A percentile compares a stretch with the other conserved stretches of the same genome.
phyloP scores from a whole-genome alignment of 2,797 vertebrate species.

The Limnodromus scolopaceus region DNA sequence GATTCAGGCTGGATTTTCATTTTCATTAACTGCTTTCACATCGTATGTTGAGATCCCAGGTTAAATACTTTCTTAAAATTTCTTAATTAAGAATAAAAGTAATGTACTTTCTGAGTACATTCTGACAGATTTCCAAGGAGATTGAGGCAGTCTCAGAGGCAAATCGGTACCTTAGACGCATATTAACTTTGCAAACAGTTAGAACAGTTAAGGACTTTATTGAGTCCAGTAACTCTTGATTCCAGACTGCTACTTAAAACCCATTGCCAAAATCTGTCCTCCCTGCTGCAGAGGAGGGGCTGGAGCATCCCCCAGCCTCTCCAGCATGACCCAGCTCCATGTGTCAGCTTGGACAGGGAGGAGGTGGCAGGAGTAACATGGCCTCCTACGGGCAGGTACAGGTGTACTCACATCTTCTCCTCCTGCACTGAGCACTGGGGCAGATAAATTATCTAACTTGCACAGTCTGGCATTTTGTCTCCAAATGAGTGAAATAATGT shows the following conservation, averaged over 20 bases:
- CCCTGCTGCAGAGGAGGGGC: rapidly evolving
- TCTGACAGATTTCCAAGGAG: not conserved
- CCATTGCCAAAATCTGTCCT: not conserved
- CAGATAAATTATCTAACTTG: not conserved
- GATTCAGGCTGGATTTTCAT: not conserved
- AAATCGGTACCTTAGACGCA: not conserved
- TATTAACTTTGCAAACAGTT: not conserved
- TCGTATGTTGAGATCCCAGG: not conserved
- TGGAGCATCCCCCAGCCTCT: not conserved
- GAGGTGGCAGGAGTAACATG: not conserved
- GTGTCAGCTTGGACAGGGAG: not conserved
- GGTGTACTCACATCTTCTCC: rapidly evolving
- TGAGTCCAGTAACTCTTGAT: not conserved
- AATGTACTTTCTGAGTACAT: not conserved
- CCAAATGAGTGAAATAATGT: not conserved
- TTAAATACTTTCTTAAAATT: not conserved
- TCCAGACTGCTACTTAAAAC: not conserved
- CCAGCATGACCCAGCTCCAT: not conserved
- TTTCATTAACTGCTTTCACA: not conserved
- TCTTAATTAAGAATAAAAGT: conserved; percentile 4
- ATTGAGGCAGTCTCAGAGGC: not conserved
- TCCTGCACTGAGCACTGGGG: not conserved
- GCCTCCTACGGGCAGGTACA: rapidly evolving
- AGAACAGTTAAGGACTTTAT: not conserved
- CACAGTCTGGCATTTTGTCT: not conserved